phyloP scores from a whole-genome alignment of 1,140 invertebrate genomes.

The Eumeta japonica region DNA sequence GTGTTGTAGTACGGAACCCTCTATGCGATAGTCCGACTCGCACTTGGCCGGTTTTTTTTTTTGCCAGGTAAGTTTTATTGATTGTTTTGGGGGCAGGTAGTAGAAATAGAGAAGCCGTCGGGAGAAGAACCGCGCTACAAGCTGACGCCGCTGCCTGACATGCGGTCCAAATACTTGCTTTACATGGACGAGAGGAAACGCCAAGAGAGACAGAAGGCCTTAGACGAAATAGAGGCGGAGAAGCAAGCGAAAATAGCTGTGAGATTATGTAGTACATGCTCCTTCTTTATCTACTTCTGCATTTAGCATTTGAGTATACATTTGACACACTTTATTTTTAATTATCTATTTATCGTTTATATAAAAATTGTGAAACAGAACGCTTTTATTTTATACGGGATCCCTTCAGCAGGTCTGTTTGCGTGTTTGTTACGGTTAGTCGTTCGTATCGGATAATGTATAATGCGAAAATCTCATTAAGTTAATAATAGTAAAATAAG shows the following conservation, averaged over 20 bases:
- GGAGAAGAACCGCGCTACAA: constrained; percentile 56
- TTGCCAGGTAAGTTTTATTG: neutral
- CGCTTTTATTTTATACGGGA: too few species aligned
- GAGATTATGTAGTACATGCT: constrained; percentile 5
- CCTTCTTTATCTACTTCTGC: neutral
- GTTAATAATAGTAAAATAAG: too few species aligned
- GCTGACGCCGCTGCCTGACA: constrained; percentile 61
- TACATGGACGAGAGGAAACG: constrained; percentile 60
- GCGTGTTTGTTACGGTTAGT: neutral
- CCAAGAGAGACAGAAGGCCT: constrained; percentile 35
- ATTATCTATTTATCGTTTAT: neutral
- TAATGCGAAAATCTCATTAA: too few species aligned
- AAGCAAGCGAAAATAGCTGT: constrained; percentile 43
- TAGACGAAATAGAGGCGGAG: constrained; percentile 46
- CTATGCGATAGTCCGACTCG: too few species aligned
- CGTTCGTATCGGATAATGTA: too few species aligned
- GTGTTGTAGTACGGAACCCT: too few species aligned
- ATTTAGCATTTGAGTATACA: neutral
- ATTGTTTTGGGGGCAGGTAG: neutral
- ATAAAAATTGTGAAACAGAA: neutral
- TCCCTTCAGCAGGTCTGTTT: neutral
- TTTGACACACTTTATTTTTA: neutral
- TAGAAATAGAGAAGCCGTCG: constrained; percentile 16
- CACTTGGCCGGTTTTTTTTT: constrained; percentile 1
- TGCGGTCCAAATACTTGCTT: constrained; percentile 64